phyloP scores from a whole-genome alignment of 2,113 vertebrate species.

The Festucalex cinctus region DNA sequence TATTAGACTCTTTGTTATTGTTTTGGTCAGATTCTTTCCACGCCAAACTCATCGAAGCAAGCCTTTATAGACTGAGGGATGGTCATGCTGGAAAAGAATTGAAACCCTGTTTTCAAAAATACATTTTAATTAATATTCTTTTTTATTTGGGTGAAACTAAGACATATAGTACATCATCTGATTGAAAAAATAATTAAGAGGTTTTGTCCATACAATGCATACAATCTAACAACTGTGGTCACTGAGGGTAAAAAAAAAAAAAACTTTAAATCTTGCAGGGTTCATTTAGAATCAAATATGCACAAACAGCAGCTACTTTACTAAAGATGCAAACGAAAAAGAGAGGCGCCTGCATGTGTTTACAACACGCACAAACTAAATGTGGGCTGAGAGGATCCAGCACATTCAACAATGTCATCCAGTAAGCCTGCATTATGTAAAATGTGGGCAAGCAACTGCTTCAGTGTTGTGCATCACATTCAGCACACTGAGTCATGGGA shows the following conservation, averaged over 20 bases:
- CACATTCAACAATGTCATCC: slow-evolving; percentile 4
- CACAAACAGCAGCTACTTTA: slow-evolving; percentile 5
- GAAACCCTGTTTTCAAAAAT: no score
- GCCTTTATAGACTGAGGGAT: no score
- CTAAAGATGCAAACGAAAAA: slow-evolving; percentile 6
- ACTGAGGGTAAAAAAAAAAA: background rate
- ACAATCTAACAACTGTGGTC: background rate
- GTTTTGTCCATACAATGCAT: background rate
- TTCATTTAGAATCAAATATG: background rate
- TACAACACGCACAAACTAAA: slow-evolving; percentile 13
- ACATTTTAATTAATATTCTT: no score
- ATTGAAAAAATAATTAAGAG: background rate
- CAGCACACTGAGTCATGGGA: slow-evolving; percentile 13
- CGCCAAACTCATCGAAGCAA: no score
- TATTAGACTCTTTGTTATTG: no score
- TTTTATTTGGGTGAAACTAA: background rate
- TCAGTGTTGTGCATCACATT: background rate
- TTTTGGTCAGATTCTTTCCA: no score
- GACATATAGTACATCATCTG: no score
- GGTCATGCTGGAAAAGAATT: no score
- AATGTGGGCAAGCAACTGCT: slow-evolving; percentile 7
- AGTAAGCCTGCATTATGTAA: slow-evolving; percentile 15
- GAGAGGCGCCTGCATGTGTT: slow-evolving; percentile 8
- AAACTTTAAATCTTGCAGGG: background rate
- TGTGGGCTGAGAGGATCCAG: background rate